These are phyloP conservation scores for Zoanthus sansibaricus DNA, from an alignment of 92 coral and sea anemone genomes.

Conservation along the genomic window DNA sequence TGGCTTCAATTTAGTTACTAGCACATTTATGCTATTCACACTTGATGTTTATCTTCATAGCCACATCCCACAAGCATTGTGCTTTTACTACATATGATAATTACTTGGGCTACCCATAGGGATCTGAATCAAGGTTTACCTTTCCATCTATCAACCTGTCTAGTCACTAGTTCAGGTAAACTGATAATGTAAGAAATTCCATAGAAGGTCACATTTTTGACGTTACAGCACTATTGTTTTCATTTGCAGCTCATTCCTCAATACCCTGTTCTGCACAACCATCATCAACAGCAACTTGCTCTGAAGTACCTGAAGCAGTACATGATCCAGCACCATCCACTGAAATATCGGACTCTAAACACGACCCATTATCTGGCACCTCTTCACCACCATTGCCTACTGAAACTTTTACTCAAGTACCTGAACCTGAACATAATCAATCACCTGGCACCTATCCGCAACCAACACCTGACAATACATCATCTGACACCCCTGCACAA, in stretches of 20 bases:
- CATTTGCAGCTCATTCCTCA: slow-evolving; percentile 7
- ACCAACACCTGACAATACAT: not conserved
- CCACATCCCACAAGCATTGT: too few species aligned
- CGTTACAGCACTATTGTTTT: slow-evolving; percentile 1
- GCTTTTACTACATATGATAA: too few species aligned
- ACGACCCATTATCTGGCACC: slow-evolving; percentile 2
- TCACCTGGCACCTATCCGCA: not conserved
- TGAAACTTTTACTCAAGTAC: slow-evolving; percentile 8
- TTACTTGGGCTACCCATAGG: too few species aligned
- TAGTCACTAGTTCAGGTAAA: not conserved
- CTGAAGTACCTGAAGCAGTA: slow-evolving; percentile 22
- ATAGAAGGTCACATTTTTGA: not conserved
- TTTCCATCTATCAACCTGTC: not conserved
- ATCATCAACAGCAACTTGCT: not conserved
- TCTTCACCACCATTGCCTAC: slow-evolving; percentile 8
- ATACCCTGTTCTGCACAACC: slow-evolving; percentile 17
- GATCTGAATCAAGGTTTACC: too few species aligned
- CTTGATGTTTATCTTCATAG: too few species aligned
- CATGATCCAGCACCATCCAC: not conserved
- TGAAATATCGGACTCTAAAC: not conserved
- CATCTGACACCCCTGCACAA: slow-evolving; percentile 8
- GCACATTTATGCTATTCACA: too few species aligned
- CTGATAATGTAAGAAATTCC: not conserved
- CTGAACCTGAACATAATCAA: slow-evolving; percentile 11
- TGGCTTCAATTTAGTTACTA: too few species aligned